phyloP scores from a whole-genome alignment of 2,113 vertebrate species.

The Benthochromis sp. region DNA sequence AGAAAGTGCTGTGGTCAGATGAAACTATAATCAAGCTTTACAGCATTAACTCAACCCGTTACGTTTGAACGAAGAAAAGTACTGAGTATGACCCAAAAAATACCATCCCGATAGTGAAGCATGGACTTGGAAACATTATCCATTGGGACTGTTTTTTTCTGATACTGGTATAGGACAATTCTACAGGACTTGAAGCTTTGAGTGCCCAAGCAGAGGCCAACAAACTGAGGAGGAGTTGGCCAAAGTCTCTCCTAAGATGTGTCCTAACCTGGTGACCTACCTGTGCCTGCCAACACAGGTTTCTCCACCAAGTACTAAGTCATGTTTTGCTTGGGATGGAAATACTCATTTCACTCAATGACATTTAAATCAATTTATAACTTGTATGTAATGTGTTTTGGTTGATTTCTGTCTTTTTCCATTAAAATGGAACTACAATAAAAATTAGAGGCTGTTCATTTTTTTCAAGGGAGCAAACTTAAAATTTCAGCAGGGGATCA shows the following conservation, averaged over 20 bases:
- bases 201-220: background rate
- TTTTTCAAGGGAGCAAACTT: fast-evolving
- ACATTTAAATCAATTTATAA: background rate
- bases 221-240: background rate
- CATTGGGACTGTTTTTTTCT: background rate
- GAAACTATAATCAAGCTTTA: background rate
- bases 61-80: fast-evolving
- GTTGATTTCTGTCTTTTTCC: background rate
- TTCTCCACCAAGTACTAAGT: background rate
- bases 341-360: background rate
- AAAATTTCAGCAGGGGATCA: background rate
- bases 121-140: background rate
- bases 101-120: background rate
- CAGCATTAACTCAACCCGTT: background rate
- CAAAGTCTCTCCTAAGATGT: background rate
- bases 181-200: background rate
- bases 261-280: background rate
- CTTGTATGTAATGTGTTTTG: background rate
- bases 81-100: background rate
- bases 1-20: fast-evolving
- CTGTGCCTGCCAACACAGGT: background rate
- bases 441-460: background rate
- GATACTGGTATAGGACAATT: background rate
- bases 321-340: background rate
- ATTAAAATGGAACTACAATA: background rate